phyloP scores from a whole-genome alignment of 2,797 vertebrate genomes.

The Artibeus lituratus region DNA sequence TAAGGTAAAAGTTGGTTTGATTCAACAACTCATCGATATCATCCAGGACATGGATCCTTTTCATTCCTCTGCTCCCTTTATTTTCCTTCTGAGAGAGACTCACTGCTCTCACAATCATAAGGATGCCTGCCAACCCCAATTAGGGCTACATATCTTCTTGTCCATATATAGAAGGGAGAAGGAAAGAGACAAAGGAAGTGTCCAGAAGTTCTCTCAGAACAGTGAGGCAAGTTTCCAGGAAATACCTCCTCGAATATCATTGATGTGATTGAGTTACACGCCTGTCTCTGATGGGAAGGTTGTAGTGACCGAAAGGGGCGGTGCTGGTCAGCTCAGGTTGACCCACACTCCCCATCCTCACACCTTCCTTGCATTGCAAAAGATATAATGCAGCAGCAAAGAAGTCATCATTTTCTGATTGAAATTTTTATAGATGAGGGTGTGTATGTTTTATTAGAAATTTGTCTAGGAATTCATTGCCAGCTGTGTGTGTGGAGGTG shows the following conservation, averaged over 20 bases:
- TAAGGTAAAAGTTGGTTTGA: background rate
- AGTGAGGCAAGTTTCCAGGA: background rate
- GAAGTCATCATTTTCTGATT: background rate
- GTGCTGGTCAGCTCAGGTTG: background rate
- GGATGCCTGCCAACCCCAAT: background rate
- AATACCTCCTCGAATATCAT: background rate
- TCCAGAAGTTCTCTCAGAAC: background rate
- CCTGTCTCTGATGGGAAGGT: background rate
- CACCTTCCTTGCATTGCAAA: background rate
- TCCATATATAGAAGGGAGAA: background rate
- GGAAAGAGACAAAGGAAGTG: background rate
- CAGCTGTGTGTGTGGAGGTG: slow-evolving; percentile 48
- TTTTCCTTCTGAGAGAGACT: background rate
- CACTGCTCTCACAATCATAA: background rate
- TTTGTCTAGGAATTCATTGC: slow-evolving; percentile 52
- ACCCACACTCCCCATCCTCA: background rate
- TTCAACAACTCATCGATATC: background rate
- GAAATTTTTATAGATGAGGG: background rate
- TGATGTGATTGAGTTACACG: background rate
- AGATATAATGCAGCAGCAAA: background rate
- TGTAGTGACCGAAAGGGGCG: background rate
- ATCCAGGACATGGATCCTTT: background rate
- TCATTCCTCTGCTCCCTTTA: background rate
- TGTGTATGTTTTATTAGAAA: background rate
- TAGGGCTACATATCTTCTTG: background rate